Evolutionary conservation across 2,113 vertebrate genomes (phyloP), one percentile per base, ranked within the genome.

Genomic region (Perognathus longimembris): DNA sequence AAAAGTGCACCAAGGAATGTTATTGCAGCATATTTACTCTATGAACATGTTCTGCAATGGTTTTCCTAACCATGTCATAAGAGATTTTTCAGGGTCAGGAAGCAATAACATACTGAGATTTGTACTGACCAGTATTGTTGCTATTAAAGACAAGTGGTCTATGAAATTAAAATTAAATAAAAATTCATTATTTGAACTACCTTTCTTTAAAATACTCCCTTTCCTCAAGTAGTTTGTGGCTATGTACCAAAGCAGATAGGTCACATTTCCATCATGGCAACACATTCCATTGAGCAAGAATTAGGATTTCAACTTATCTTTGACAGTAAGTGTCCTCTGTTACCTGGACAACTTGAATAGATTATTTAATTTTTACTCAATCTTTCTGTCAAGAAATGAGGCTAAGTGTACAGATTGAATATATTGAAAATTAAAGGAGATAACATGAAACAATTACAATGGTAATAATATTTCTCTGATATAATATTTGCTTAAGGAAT

Each of bases 341-440:
- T 59, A 85, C 1, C 32, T 86, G n/a, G 7, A 36, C 9, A 71
- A 69, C 22, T 74, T 61, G 83, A 10, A 22, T 8, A 76, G 14
- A 2, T 24, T 82, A 21, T 42, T 22, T 26, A 38, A n/a, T n/a
- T n/a, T n/a, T n/a, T n/a, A n/a, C n/a, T n/a, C n/a, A 10, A 3
- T 30, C 45, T n/a, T n/a, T n/a, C 57, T 45, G 45, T 45, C 9
- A 45, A 11, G 45, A 45, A 12, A 45, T 45, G 45, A 45, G 45
- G 45, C 45, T 45, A n/a, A n/a, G 10, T 45, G 9, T 45, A 12
- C 9, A 45, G 45, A 45, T 45, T 12, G 45, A 45, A 45, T 45
- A 45, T 45, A 2, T 45, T 57, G 32, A 84, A 78, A 7, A 94
- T 88, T 85, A 95, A 81, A 45, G 71, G 36, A 70, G 10, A n/a